phyloP scores from a whole-genome alignment of 92 coral and sea anemone genomes.

The Scolanthus callimorphus region DNA sequence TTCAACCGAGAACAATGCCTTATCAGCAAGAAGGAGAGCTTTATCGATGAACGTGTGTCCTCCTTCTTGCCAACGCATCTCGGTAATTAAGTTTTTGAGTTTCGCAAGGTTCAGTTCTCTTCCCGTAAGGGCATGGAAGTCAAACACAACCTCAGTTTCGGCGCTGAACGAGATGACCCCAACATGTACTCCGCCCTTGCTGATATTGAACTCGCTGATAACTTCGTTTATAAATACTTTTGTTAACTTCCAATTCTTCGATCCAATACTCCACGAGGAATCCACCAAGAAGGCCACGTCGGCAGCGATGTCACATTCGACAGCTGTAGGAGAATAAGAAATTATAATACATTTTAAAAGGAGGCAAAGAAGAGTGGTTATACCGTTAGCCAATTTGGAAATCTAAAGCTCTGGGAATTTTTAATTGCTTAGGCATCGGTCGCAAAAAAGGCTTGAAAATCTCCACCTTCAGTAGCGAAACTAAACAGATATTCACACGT shows the following conservation, averaged over 20 bases:
- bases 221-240: conserved; percentile 40
- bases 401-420: too few relatives aligned
- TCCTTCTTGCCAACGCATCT: conserved; percentile 46
- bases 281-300: conserved; percentile 66
- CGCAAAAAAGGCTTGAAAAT: too few relatives aligned
- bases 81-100: conserved; percentile 14
- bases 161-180: conserved; percentile 58
- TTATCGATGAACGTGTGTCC: conserved; percentile 61
- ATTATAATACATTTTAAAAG: too few relatives aligned
- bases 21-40: conserved; percentile 44
- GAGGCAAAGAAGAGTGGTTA: too few relatives aligned
- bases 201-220: conserved; percentile 39
- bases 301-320: too few relatives aligned
- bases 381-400: too few relatives aligned
- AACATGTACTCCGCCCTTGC: conserved; percentile 40
- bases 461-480: too few relatives aligned
- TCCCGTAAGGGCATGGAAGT: conserved; percentile 29
- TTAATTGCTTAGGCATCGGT: too few relatives aligned
- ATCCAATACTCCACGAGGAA: conserved; percentile 58
- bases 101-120: conserved; percentile 15
- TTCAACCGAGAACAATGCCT: conserved; percentile 15
- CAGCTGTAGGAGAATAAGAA: too few relatives aligned
- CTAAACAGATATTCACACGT: too few relatives aligned
- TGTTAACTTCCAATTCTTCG: conserved; percentile 42
- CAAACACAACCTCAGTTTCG: conserved; percentile 33